Evolutionary conservation across 1,140 invertebrate genomes (phyloP).

Genomic region (Venturia canescens): DNA sequence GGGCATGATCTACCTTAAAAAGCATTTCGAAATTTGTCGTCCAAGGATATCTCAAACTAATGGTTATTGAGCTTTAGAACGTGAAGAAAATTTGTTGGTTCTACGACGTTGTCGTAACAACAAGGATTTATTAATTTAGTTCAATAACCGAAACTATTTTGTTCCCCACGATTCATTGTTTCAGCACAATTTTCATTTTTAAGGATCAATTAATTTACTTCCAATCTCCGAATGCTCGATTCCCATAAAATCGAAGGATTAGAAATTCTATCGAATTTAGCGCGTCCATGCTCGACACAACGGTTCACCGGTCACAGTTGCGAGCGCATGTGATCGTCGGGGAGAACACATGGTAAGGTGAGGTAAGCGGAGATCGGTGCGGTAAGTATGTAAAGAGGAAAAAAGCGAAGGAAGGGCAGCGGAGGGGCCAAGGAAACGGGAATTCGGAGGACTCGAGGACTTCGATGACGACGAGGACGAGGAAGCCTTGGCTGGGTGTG

Average conservation of each 20-base stretch:
- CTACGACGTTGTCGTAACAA: no score
- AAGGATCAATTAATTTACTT: no score
- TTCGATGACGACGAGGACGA: slow-evolving; percentile 23
- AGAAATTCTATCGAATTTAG: neutral
- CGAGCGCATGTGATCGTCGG: slow-evolving; percentile 60
- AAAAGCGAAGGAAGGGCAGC: neutral
- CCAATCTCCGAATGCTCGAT: no score
- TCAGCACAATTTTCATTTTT: no score
- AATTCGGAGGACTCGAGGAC: neutral
- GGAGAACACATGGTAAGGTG: slow-evolving; percentile 55
- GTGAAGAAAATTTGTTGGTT: no score
- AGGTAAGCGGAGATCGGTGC: neutral
- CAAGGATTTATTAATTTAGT: no score
- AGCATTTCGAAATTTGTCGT: no score
- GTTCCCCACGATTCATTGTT: no score
- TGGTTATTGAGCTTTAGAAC: no score
- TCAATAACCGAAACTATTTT: no score
- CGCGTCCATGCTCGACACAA: neutral
- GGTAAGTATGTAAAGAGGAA: neutral
- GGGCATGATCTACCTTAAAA: no score
- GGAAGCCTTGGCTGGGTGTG: neutral
- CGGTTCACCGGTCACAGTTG: slow-evolving; percentile 6
- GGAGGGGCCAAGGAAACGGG: neutral
- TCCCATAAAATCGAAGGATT: neutral
- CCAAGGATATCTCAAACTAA: no score